These are phyloP conservation scores for Ptychoptera contaminata DNA, from an alignment of 2,888 invertebrate genomes.

Conservation along the genomic window DNA sequence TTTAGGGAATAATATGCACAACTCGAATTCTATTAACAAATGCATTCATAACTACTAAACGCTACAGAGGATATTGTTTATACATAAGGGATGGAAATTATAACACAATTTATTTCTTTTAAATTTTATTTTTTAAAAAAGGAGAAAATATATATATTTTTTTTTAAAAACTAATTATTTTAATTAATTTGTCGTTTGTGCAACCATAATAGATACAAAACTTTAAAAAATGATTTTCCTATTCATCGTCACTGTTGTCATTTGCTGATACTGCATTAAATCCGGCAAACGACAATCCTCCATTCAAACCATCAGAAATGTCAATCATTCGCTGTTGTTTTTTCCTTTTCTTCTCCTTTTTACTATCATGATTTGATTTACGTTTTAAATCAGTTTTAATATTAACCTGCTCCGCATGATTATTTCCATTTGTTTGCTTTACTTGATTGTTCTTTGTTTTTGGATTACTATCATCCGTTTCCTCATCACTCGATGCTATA, in stretches of 20 bases:
- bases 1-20: too few species aligned
- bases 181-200: too few species aligned
- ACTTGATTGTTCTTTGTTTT: background rate
- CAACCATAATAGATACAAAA: too few species aligned
- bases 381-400: constrained; percentile 4
- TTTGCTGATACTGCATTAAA: background rate
- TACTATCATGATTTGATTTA: background rate
- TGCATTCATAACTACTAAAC: too few species aligned
- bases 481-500: constrained; percentile 5
- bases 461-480: constrained; percentile 3
- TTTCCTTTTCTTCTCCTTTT: constrained; percentile 16
- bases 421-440: background rate
- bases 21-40: too few species aligned
- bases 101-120: too few species aligned
- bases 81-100: too few species aligned
- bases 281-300: constrained; percentile 14
- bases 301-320: constrained; percentile 19
- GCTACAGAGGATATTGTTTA: too few species aligned
- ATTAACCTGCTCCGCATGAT: background rate
- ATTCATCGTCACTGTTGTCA: background rate
- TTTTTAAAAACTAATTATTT: too few species aligned
- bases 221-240: too few species aligned
- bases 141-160: too few species aligned
- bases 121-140: too few species aligned
- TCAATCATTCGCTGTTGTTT: constrained; percentile 19